phyloP scores from a whole-genome alignment of 2,888 invertebrate species.

The Drosophila greeni region DNA sequence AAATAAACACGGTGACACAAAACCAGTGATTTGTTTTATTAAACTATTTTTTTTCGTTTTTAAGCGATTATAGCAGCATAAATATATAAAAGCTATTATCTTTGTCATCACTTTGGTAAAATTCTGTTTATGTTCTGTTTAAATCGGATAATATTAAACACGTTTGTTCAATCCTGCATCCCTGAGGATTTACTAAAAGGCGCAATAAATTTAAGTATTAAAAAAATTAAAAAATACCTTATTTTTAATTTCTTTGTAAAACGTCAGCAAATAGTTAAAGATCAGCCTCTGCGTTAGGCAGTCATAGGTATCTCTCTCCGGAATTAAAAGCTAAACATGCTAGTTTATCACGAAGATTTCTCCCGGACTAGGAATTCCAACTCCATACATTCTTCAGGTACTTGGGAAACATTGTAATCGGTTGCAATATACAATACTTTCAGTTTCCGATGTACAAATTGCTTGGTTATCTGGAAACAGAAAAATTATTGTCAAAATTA shows the following conservation, averaged over 20 bases:
- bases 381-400: slow-evolving; percentile 21
- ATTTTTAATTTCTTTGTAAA: neutral
- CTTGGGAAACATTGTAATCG: slow-evolving; percentile 2
- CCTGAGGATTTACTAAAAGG: neutral
- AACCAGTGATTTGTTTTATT: slow-evolving; percentile 16
- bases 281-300: neutral
- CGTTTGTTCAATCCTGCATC: neutral
- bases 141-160: no score
- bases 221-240: neutral
- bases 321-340: neutral
- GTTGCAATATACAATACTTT: slow-evolving; percentile 2
- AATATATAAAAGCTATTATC: neutral
- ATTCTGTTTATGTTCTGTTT: no score
- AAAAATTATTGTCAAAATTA: neutral
- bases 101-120: neutral
- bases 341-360: neutral
- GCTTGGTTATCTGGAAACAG: slow-evolving; percentile 12
- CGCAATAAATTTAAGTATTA: neutral
- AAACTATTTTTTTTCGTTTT: neutral
- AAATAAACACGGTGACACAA: slow-evolving; percentile 45
- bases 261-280: neutral
- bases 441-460: slow-evolving; percentile 24
- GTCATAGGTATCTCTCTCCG: neutral
- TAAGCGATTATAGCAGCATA: neutral
- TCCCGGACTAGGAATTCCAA: neutral